Evolutionary conservation across 2,797 vertebrate genomes (phyloP).

Genomic region (Chelon auratus): DNA sequence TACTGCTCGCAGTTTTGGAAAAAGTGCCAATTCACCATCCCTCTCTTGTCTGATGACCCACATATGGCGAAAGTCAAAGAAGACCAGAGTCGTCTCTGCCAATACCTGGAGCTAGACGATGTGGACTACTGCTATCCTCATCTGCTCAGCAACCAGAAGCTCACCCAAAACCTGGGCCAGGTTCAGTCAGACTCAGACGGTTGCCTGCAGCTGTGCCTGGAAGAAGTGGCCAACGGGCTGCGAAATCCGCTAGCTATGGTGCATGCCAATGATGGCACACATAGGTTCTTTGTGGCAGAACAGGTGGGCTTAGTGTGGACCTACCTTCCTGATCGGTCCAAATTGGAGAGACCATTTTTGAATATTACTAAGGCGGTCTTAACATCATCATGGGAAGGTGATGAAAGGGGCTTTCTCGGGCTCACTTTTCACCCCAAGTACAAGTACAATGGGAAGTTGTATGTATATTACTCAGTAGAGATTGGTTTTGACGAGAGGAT

Average conservation of each 20-base stretch:
- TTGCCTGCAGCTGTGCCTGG: conserved; percentile 93
- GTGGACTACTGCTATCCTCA: conserved; percentile 93
- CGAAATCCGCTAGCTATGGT: conserved; percentile 94
- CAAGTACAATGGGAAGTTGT: conserved; percentile 91
- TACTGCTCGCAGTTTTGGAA: conserved; percentile 89
- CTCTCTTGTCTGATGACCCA: conserved; percentile 82
- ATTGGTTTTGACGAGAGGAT: conserved; percentile 90
- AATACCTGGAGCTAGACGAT: conserved; percentile 88
- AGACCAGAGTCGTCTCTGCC: conserved; percentile 85
- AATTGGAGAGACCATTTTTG: conserved; percentile 90
- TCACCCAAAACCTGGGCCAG: conserved; percentile 88
- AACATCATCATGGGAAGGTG: conserved; percentile 96
- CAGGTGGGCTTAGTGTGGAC: conserved; percentile 96
- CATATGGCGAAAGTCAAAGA: conserved; percentile 79
- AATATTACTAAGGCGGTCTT: conserved; percentile 91
- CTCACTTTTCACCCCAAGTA: conserved; percentile 92
- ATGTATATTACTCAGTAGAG: conserved; percentile 95
- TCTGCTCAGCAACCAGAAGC: conserved; percentile 85
- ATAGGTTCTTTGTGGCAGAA: conserved; percentile 94
- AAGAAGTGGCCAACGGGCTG: conserved; percentile 91
- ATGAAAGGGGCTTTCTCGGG: conserved; percentile 95
- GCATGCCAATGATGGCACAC: conserved; percentile 92
- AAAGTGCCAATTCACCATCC: conserved; percentile 86
- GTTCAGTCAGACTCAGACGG: conserved; percentile 86
- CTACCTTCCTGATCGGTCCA: conserved; percentile 89